phyloP scores from a whole-genome alignment of 2,113 vertebrate genomes.

The Papio anubis region DNA sequence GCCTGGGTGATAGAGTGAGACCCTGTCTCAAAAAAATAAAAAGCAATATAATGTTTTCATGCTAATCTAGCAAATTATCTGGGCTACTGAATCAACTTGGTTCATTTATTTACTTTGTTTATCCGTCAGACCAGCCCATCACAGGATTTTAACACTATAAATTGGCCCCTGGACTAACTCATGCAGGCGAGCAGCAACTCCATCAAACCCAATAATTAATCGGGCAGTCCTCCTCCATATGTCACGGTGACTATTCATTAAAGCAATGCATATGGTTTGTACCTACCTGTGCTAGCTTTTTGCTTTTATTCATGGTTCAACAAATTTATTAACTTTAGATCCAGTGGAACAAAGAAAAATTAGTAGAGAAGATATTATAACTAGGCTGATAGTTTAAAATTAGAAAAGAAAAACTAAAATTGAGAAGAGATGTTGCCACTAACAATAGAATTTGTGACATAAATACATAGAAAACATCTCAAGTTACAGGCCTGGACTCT shows the following conservation, averaged over 20 bases:
- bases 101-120: slow-evolving; percentile 75
- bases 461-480: background rate
- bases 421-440: background rate
- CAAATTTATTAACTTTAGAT: slow-evolving; percentile 67
- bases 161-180: slow-evolving; percentile 72
- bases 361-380: background rate
- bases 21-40: background rate
- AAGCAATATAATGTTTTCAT: background rate
- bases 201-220: slow-evolving; percentile 74
- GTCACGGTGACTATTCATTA: slow-evolving; percentile 69
- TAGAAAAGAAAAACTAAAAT: slow-evolving; percentile 32
- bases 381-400: slow-evolving; percentile 20
- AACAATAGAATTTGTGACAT: background rate
- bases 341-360: slow-evolving; percentile 47
- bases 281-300: slow-evolving; percentile 43
- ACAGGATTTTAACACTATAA: slow-evolving; percentile 54
- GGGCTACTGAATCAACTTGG: slow-evolving; percentile 68
- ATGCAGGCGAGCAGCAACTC: slow-evolving; percentile 39
- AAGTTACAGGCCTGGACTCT: background rate
- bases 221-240: slow-evolving; percentile 76
- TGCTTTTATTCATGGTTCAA: slow-evolving; percentile 58
- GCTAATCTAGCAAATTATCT: slow-evolving; percentile 45
- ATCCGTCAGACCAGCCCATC: slow-evolving; percentile 62
- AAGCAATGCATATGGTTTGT: slow-evolving; percentile 67
- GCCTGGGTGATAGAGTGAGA: background rate